A percentile compares a stretch with the other conserved stretches of the same genome.
These are phyloP conservation scores for Athrips mouffetella DNA, from an alignment of 2,888 invertebrate genomes.

Conservation along the genomic window DNA sequence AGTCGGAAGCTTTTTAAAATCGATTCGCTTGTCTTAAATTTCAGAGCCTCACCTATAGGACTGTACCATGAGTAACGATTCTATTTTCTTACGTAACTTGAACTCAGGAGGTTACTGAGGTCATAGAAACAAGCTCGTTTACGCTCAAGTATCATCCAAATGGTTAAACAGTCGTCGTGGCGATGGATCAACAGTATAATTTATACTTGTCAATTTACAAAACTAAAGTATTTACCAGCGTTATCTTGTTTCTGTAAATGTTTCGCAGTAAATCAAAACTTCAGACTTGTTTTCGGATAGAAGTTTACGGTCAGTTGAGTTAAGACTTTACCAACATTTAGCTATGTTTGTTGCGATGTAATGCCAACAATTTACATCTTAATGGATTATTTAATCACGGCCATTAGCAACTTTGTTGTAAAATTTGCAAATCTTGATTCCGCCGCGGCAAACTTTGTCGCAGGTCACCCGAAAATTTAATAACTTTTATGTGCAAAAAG, in stretches of 20 bases:
- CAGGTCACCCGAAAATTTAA: constrained; percentile 14
- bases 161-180: background rate
- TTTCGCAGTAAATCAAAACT: constrained; percentile 3
- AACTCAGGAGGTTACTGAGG: constrained; percentile 6
- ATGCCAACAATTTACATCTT: too few relatives aligned
- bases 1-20: background rate
- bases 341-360: too few relatives aligned
- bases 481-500: constrained; percentile 17
- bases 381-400: too few relatives aligned
- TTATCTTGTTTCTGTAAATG: constrained; percentile 1
- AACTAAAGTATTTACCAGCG: too few relatives aligned
- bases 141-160: constrained; percentile 10
- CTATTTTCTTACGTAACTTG: constrained; percentile 17
- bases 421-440: constrained; percentile 2
- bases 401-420: background rate
- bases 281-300: background rate
- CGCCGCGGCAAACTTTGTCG: constrained; percentile 5
- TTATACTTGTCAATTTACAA: constrained; percentile 7
- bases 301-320: constrained; percentile 5
- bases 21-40: background rate
- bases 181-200: constrained; percentile 7
- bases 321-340: too few relatives aligned
- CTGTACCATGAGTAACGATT: constrained; percentile 10
- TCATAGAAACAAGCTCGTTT: constrained; percentile 3
- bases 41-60: background rate